phyloP scores from a whole-genome alignment of 2,888 invertebrate genomes.

The Coremacera marginata region DNA sequence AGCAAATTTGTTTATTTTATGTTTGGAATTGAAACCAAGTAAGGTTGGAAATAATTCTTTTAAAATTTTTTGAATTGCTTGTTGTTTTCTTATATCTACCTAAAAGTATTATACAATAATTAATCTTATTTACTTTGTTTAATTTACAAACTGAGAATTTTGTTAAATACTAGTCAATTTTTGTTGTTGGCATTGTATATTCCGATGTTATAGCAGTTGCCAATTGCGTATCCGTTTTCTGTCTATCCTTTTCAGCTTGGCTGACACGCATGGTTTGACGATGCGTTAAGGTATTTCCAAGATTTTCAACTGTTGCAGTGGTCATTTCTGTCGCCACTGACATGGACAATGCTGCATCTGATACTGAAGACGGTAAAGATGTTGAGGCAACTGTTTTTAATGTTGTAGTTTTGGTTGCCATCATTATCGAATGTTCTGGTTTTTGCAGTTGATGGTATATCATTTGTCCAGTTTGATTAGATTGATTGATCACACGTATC shows the following conservation, averaged over 20 bases:
- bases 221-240: conserved; percentile 31
- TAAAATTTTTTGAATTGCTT: no score
- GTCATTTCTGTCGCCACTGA: conserved; percentile 28
- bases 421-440: conserved; percentile 45
- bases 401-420: conserved; percentile 37
- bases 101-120: not conserved
- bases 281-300: conserved; percentile 24
- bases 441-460: conserved; percentile 38
- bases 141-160: conserved; percentile 2
- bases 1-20: no score
- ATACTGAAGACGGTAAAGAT: conserved; percentile 36
- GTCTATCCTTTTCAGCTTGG: conserved; percentile 31
- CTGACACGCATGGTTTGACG: conserved; percentile 20
- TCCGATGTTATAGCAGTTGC: conserved; percentile 53
- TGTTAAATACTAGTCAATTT: conserved; percentile 66
- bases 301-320: conserved; percentile 14
- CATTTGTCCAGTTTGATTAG: conserved; percentile 35
- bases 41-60: no score
- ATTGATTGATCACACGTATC: conserved; percentile 32
- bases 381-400: conserved; percentile 37
- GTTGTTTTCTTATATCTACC: no score
- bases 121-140: not conserved
- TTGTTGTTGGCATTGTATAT: conserved; percentile 65
- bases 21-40: no score
- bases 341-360: not conserved